phyloP scores from a whole-genome alignment of 2,888 invertebrate species.

The Helicoverpa assulta region DNA sequence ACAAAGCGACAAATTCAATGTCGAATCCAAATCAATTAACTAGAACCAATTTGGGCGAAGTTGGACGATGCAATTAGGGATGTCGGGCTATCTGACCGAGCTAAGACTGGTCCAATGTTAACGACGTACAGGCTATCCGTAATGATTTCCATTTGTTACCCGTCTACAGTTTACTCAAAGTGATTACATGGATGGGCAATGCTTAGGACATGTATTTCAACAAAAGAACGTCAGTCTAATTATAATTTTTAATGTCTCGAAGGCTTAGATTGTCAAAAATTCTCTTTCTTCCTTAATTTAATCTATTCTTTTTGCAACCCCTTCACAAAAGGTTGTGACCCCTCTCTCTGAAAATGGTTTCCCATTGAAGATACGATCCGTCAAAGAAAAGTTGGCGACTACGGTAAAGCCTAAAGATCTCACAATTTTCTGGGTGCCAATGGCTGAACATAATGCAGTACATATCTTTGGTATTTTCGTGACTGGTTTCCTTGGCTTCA shows the following conservation, averaged over 20 bases:
- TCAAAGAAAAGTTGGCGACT: constrained; percentile 5
- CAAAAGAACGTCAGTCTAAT: not conserved
- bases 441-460: not conserved
- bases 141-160: constrained; percentile 58
- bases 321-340: constrained; percentile 32
- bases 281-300: not conserved
- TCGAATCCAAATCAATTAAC: constrained; percentile 84
- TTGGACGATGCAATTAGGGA: constrained; percentile 82
- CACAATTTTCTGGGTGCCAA: not conserved
- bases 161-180: constrained; percentile 3
- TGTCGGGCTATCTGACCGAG: constrained; percentile 61
- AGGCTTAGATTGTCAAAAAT: not conserved
- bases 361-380: constrained; percentile 31
- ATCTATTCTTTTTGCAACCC: constrained; percentile 21
- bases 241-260: not conserved
- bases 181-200: not conserved
- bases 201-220: not conserved
- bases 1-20: constrained; percentile 70
- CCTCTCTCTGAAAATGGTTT: constrained; percentile 44
- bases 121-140: constrained; percentile 50
- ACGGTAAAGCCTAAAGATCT: constrained; percentile 7
- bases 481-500: not conserved
- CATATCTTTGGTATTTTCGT: not conserved
- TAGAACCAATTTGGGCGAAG: constrained; percentile 81
- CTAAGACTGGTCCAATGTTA: constrained; percentile 61